Evolutionary conservation across 2,888 invertebrate genomes (phyloP).

Genomic region (Dicyrtoma fusca): DNA sequence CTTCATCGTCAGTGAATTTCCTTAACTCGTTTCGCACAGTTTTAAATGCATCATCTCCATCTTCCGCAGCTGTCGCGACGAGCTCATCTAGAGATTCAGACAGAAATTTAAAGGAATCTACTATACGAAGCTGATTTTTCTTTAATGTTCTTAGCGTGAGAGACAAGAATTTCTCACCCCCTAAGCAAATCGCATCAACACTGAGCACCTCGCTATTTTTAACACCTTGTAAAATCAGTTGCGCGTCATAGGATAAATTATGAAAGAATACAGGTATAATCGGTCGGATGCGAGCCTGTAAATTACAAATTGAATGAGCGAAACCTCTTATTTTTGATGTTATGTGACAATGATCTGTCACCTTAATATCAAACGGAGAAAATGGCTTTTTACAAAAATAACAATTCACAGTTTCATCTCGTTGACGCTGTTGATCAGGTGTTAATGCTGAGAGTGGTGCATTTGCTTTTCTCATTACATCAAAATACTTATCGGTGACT

Average conservation of each 20-base stretch:
- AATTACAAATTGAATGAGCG: neutral
- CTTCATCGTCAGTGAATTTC: too few relatives aligned
- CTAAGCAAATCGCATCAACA: neutral
- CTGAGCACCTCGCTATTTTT: neutral
- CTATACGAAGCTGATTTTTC: too few relatives aligned
- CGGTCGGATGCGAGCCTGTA: neutral
- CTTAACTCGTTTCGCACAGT: neutral
- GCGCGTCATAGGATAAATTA: slow-evolving; percentile 36
- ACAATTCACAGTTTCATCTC: slow-evolving; percentile 14
- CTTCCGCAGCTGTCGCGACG: slow-evolving; percentile 20
- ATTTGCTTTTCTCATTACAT: neutral
- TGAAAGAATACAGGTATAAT: slow-evolving; percentile 32
- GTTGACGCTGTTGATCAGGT: neutral
- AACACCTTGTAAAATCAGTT: slow-evolving; percentile 30
- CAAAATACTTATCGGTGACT: too few relatives aligned
- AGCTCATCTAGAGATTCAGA: slow-evolving; percentile 17
- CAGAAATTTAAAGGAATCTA: slow-evolving; percentile 40
- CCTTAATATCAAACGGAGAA: neutral
- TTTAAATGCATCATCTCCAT: slow-evolving; percentile 4
- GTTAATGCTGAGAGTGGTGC: neutral
- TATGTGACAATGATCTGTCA: too few relatives aligned
- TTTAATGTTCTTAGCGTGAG: neutral
- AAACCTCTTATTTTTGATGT: slow-evolving; percentile 29
- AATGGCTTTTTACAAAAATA: slow-evolving; percentile 32
- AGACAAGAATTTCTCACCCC: neutral